Base-by-base conservation (phyloP, 2,888 invertebrate genomes). In the Nemoura dubitans region DNA sequence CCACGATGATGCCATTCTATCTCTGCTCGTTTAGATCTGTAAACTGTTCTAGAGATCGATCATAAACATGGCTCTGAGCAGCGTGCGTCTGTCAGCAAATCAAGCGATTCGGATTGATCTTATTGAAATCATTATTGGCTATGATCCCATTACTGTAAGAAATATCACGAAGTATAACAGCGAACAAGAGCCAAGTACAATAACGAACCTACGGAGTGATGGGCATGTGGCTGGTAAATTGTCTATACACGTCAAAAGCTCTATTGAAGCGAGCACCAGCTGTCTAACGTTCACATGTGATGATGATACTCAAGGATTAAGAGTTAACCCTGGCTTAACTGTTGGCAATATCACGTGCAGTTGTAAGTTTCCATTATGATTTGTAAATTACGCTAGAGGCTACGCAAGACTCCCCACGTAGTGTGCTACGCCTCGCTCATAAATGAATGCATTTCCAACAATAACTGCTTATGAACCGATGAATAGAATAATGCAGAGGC, bases 401-500 rank as follows among this genome's bases (percentile, higher is more conserved):
- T 1, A 16, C 14, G 3, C 59, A 59, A 28, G 81, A 29, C 81
- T 30, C 81, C 81, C 81, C 81, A 81, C 81, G 29, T 29, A 14
- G 30, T 81, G 27, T 21, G 21, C 59, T 59, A 10, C 81, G n/a
- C 10, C 27, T 81, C 28, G 81, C 26, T 14, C 16, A 81, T n/a
- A 81, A 81, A 6, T 81, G 81, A 81, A 81, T 28, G 81, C 81
- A 28, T 81, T 29, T n/a, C 6, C 30, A 30, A 81, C 81, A 81
- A 81, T 81, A 81, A 81, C 81, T 29, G 81, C 81, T 81, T 30
- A n/a, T 28, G 14, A 59, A 81, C 3, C n/a, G 28, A 81, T 85
- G 77, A 76, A 85, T 76, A 76, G 85, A 85, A 77, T 85, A 76
- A 25, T 76, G 30, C 25, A 26, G 27, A 76, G 27, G 85, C 83